Evolutionary conservation across 2,888 invertebrate genomes (phyloP).

Genomic region (Penaeus monodon): DNA sequence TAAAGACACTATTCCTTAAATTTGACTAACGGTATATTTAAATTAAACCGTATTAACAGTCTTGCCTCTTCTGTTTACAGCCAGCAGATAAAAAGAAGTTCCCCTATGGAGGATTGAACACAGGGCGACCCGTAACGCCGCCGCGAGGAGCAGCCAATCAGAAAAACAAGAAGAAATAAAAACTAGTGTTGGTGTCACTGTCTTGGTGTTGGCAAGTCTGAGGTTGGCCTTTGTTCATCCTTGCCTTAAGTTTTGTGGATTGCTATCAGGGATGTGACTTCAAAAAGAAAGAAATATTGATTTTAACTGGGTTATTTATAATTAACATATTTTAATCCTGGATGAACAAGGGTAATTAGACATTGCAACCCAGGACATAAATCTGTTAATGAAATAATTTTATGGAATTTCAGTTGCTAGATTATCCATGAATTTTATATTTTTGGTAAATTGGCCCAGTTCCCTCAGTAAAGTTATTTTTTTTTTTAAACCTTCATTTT

Average conservation of each 20-base stretch:
- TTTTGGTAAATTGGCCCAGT: constrained; percentile 41
- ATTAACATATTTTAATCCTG: too few relatives aligned
- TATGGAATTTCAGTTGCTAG: constrained; percentile 34
- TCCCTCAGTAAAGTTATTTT: constrained; percentile 14
- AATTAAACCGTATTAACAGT: too few relatives aligned
- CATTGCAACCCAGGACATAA: too few relatives aligned
- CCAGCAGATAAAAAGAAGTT: constrained; percentile 98
- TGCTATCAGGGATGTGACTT: too few relatives aligned
- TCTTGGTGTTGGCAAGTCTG: background rate
- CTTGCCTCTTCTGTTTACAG: constrained; percentile 70
- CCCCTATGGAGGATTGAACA: constrained; percentile 91
- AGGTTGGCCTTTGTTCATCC: too few relatives aligned
- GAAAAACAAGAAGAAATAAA: constrained; percentile 91
- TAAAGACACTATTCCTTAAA: background rate
- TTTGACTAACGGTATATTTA: too few relatives aligned
- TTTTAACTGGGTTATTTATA: too few relatives aligned
- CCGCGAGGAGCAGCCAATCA: constrained; percentile 89
- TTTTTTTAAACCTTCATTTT: constrained; percentile 14
- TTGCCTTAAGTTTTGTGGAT: too few relatives aligned
- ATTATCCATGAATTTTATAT: constrained; percentile 27
- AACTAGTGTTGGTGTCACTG: background rate
- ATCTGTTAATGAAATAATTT: too few relatives aligned
- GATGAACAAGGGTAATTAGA: too few relatives aligned
- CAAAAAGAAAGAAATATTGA: too few relatives aligned
- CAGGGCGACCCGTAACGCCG: constrained; percentile 97